Evolutionary conservation across 2,797 vertebrate species (phyloP).

Genomic region (Picus viridis): DNA sequence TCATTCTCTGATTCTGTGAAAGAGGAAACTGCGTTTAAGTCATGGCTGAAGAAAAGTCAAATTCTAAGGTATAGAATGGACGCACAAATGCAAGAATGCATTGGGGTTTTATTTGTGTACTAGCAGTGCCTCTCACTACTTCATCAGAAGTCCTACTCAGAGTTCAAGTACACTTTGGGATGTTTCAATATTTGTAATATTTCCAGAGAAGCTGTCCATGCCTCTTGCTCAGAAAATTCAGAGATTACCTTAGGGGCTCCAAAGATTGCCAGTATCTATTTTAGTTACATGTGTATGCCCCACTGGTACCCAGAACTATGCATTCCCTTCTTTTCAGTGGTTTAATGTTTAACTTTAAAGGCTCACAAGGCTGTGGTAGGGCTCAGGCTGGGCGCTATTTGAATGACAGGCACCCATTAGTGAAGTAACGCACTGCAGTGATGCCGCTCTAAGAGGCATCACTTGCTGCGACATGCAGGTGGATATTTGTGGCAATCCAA

Average conservation of each 20-base stretch:
- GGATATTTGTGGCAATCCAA: background rate
- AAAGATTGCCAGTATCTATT: background rate
- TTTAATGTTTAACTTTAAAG: background rate
- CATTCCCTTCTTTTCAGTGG: background rate
- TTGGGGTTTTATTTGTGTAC: background rate
- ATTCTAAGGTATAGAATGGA: background rate
- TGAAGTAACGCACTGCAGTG: background rate
- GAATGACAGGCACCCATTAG: background rate
- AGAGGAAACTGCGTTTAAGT: background rate
- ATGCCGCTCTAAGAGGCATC: background rate
- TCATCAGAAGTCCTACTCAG: background rate
- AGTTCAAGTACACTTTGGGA: background rate
- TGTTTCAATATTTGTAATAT: background rate
- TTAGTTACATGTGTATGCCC: background rate
- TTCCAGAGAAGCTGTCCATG: background rate
- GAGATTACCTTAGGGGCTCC: background rate
- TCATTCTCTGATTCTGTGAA: too few relatives aligned
- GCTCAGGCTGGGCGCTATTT: background rate
- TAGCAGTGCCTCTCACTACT: background rate
- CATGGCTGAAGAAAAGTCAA: background rate
- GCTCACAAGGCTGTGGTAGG: background rate
- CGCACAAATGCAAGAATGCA: background rate
- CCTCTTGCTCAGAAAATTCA: background rate
- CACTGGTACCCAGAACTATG: background rate
- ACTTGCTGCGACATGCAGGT: background rate